Evolutionary conservation across 2,797 vertebrate genomes (phyloP).

Genomic region (Simalia tracyae): DNA sequence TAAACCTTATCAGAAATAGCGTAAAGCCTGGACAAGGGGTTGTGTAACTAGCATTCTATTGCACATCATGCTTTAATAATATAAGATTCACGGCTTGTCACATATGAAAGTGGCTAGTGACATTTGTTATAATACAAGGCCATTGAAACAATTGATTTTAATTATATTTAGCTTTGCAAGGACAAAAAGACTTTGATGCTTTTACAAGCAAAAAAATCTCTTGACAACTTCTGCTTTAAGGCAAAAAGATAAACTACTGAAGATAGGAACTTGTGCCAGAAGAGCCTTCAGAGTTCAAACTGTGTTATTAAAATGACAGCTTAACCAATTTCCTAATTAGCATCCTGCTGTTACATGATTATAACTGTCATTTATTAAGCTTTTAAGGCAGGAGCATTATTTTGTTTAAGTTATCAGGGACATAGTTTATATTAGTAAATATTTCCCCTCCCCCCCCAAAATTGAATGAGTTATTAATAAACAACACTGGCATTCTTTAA

Average conservation of each 20-base stretch:
- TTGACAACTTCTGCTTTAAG: background rate
- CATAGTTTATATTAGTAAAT: background rate
- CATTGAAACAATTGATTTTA: background rate
- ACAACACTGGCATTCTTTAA: background rate
- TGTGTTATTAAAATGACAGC: background rate
- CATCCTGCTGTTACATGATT: conserved; percentile 14
- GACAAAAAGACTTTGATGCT: background rate
- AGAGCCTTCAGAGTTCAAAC: conserved; percentile 17
- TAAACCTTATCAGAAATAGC: background rate
- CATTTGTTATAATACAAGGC: conserved; percentile 12
- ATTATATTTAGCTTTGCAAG: conserved; percentile 9
- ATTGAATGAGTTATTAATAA: background rate
- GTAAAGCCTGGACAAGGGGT: background rate
- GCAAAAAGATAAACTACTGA: background rate
- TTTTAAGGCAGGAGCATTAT: conserved; percentile 1
- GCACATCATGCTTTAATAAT: background rate
- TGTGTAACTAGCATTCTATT: background rate
- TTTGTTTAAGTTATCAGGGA: background rate
- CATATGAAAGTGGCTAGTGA: background rate
- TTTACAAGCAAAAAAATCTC: fast-evolving
- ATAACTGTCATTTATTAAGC: conserved; percentile 15
- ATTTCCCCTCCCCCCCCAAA: too few relatives aligned
- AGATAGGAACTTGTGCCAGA: background rate
- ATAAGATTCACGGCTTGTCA: background rate
- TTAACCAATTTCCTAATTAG: conserved; percentile 7